A percentile compares a stretch with the other conserved stretches of the same genome.
Evolutionary conservation across 2,888 invertebrate species (phyloP).

Genomic region (Emmelina monodactyla): DNA sequence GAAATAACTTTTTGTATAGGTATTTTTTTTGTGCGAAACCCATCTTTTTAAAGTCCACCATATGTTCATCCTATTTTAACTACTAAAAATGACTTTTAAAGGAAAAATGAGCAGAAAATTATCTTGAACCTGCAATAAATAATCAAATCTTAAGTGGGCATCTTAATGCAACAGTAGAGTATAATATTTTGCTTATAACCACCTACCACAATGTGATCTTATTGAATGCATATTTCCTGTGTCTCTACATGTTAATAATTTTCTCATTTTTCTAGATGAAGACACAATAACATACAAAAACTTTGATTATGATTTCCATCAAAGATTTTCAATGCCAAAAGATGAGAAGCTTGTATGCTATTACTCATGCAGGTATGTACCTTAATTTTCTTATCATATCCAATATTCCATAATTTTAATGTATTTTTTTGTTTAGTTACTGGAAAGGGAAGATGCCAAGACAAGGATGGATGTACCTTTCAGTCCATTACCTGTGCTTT

Average conservation of each 20-base stretch:
- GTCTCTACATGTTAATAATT: conserved; percentile 10
- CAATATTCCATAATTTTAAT: neutral
- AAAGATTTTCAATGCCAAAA: conserved; percentile 87
- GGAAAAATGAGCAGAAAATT: too few species aligned
- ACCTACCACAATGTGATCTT: conserved; percentile 1
- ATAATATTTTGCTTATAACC: too few species aligned
- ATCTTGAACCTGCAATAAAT: too few species aligned
- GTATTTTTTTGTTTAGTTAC: conserved; percentile 69
- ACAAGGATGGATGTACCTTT: conserved; percentile 98
- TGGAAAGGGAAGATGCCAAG: conserved; percentile 92
- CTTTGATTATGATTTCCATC: conserved; percentile 83
- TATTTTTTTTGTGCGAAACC: too few species aligned
- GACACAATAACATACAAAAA: conserved; percentile 81
- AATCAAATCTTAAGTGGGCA: too few species aligned
- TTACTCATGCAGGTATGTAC: conserved; percentile 85
- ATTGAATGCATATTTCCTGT: neutral
- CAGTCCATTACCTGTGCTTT: conserved; percentile 95
- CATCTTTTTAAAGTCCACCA: too few species aligned
- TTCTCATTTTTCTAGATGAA: conserved; percentile 70
- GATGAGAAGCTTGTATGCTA: conserved; percentile 97
- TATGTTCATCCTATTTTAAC: too few species aligned
- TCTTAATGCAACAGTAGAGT: too few species aligned
- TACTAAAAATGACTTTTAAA: too few species aligned
- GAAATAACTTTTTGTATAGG: neutral
- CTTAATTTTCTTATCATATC: neutral